phyloP scores from a whole-genome alignment of 2,797 vertebrate genomes.

The Sebastes diaconus region DNA sequence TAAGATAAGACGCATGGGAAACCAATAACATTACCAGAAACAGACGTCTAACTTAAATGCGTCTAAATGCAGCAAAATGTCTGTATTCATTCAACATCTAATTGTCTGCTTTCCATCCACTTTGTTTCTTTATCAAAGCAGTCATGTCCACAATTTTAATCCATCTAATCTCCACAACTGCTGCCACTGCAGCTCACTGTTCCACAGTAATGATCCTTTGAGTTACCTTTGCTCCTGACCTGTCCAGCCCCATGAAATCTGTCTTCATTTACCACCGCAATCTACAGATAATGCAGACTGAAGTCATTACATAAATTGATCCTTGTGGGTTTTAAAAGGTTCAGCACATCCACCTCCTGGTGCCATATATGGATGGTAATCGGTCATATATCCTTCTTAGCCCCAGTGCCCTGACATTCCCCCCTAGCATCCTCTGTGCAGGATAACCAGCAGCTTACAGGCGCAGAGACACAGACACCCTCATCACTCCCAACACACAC shows the following conservation, averaged over 20 bases:
- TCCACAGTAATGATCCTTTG: background rate
- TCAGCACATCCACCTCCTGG: slow-evolving; percentile 27
- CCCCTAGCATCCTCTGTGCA: background rate
- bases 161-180: background rate
- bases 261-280: slow-evolving; percentile 24
- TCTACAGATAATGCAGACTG: slow-evolving; percentile 52
- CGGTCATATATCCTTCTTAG: slow-evolving; percentile 43
- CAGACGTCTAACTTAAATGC: background rate
- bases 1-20: background rate
- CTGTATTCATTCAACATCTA: background rate
- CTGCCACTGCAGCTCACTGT: background rate
- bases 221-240: background rate
- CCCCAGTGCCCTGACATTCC: background rate
- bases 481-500: background rate
- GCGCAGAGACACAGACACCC: background rate
- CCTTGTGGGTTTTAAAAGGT: slow-evolving; percentile 66
- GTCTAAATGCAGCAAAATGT: background rate
- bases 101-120: background rate
- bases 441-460: slow-evolving; percentile 8
- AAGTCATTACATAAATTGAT: slow-evolving; percentile 46
- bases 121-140: background rate
- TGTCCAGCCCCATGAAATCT: slow-evolving; percentile 13
- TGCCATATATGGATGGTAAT: slow-evolving; percentile 46
- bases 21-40: background rate
- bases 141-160: background rate